Evolutionary conservation across 1,140 invertebrate species (phyloP).

Genomic region (Drosophila trapezifrons): DNA sequence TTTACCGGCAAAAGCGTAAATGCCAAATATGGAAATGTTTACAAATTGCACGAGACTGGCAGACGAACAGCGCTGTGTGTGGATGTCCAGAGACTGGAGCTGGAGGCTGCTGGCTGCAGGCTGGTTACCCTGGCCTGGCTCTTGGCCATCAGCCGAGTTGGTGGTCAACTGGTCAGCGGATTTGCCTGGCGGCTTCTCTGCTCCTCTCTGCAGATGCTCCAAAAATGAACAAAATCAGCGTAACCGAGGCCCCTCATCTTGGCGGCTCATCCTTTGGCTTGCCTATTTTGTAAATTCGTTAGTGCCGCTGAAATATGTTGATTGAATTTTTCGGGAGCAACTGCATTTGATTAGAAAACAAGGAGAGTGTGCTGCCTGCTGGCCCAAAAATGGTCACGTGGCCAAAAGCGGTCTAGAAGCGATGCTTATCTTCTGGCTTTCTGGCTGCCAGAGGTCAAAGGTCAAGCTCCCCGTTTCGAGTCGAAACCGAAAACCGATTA

Average conservation of each 20-base stretch:
- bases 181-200: slow-evolving; percentile 59
- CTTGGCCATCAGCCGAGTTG: slow-evolving; percentile 26
- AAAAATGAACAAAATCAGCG: slow-evolving; percentile 77
- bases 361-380: slow-evolving; percentile 35
- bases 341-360: slow-evolving; percentile 80
- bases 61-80: slow-evolving; percentile 34
- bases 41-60: slow-evolving; percentile 74
- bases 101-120: slow-evolving; percentile 1
- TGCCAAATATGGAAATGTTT: slow-evolving; percentile 81
- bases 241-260: slow-evolving; percentile 43
- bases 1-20: slow-evolving; percentile 58
- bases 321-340: slow-evolving; percentile 83
- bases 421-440: slow-evolving; percentile 59
- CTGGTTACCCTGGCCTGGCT: slow-evolving; percentile 39
- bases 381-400: slow-evolving; percentile 27
- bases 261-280: slow-evolving; percentile 80
- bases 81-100: slow-evolving; percentile 1
- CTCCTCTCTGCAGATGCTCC: slow-evolving; percentile 50
- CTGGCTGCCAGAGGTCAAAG: slow-evolving; percentile 51
- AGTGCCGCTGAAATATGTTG: slow-evolving; percentile 84
- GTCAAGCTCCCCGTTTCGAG: slow-evolving; percentile 54
- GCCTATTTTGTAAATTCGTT: slow-evolving; percentile 84
- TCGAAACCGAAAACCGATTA: slow-evolving; percentile 33
- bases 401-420: slow-evolving; percentile 40
- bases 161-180: slow-evolving; percentile 68